Percentiles rank a stretch among this genome's conserved stretches.
Evolutionary conservation across 2,797 vertebrate genomes (phyloP).

Genomic region (Leptodactylus fallax): DNA sequence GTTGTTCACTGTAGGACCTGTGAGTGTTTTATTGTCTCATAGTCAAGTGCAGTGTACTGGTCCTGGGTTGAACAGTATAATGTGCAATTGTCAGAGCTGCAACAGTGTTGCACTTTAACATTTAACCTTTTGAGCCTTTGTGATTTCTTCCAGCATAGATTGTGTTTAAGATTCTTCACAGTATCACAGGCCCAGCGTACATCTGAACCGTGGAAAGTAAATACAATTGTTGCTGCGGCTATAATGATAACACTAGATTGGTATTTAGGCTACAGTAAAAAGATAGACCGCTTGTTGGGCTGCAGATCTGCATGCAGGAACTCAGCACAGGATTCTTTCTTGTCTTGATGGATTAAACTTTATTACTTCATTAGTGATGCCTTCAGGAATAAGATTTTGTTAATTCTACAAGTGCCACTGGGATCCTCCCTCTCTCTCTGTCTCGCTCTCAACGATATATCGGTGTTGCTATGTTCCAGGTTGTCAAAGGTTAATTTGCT

Average conservation of each 20-base stretch:
- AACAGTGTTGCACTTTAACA: too few relatives aligned
- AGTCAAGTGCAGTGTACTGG: too few relatives aligned
- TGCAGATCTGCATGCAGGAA: neutral
- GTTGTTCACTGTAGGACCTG: too few relatives aligned
- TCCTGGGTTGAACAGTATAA: too few relatives aligned
- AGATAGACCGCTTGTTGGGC: constrained; percentile 14
- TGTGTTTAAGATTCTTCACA: too few relatives aligned
- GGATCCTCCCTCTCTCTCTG: neutral
- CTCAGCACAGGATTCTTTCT: neutral
- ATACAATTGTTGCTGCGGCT: neutral
- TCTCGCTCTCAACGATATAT: neutral
- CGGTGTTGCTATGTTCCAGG: too few relatives aligned
- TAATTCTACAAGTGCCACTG: neutral
- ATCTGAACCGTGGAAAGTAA: neutral
- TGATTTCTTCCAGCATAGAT: too few relatives aligned
- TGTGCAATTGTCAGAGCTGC: too few relatives aligned
- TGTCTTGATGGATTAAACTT: constrained; percentile 9
- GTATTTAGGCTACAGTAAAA: neutral
- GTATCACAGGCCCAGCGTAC: too few relatives aligned
- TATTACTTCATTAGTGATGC: constrained; percentile 12
- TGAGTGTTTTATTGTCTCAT: too few relatives aligned
- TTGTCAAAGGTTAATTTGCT: neutral
- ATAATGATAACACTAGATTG: neutral
- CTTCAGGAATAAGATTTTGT: neutral
- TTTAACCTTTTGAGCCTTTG: too few relatives aligned